Evolutionary conservation across 2,888 invertebrate species (phyloP).

Genomic region (Notodonta ziczac): DNA sequence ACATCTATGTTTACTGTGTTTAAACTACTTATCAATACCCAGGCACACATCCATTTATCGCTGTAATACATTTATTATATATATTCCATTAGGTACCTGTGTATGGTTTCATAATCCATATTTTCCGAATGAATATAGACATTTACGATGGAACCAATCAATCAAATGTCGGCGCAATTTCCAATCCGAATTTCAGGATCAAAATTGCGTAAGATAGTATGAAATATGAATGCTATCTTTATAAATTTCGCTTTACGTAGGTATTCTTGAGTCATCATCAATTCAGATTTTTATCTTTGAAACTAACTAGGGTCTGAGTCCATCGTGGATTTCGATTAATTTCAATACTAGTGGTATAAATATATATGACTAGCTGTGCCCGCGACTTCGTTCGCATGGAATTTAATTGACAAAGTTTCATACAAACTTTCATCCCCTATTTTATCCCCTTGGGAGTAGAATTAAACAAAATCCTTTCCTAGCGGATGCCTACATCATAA

Average conservation of each 20-base stretch:
- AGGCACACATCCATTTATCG: no score
- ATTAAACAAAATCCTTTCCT: no score
- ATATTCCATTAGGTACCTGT: no score
- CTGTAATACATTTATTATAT: no score
- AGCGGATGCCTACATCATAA: no score
- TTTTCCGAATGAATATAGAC: background rate
- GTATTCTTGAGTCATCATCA: background rate
- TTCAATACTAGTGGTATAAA: background rate
- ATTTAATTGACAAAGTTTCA: no score
- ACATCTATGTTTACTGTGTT: no score
- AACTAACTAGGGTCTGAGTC: background rate
- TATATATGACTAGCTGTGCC: no score
- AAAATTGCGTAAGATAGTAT: slow-evolving; percentile 3
- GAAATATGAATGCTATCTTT: slow-evolving; percentile 2
- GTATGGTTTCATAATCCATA: background rate
- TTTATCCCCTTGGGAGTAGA: no score
- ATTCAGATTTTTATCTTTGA: background rate
- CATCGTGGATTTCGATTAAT: background rate
- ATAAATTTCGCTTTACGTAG: background rate
- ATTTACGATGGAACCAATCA: slow-evolving; percentile 4
- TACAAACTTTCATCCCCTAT: no score
- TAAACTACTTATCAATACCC: no score
- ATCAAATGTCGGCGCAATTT: slow-evolving; percentile 7
- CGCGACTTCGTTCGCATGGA: no score
- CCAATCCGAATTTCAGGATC: background rate